Conservation (phyloP, 2,797 vertebrate genomes). For the Eulemur coronatus region DNA sequence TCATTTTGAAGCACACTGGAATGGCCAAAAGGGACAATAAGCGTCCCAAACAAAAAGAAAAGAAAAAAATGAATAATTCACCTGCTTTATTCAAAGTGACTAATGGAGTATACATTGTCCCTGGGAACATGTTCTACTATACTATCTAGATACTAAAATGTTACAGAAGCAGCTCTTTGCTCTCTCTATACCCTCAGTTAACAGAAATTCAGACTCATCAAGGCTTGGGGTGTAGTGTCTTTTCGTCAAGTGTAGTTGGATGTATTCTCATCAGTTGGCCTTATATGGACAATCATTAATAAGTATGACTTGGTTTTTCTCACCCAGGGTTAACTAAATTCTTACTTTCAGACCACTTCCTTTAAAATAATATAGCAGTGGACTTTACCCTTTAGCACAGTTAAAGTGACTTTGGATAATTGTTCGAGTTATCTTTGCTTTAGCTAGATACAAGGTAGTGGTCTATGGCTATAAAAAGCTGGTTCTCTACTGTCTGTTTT, state of each 20-base stretch:
- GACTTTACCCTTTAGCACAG: constrained; percentile 19
- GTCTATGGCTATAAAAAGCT: constrained; percentile 26
- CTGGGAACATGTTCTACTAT: constrained; percentile 80
- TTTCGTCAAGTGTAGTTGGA: neutral
- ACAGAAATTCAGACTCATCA: constrained; percentile 50
- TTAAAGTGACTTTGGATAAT: neutral
- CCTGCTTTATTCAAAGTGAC: constrained; percentile 36
- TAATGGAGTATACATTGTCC: constrained; percentile 59
- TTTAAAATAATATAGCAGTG: constrained; percentile 9
- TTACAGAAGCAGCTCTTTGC: constrained; percentile 72
- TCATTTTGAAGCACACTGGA: no score
- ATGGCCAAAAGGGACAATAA: constrained; percentile 93
- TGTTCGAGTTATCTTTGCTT: constrained; percentile 9
- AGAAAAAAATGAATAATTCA: constrained; percentile 94
- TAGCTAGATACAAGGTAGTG: neutral
- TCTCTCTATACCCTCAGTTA: constrained; percentile 65
- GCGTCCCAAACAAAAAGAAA: constrained; percentile 96
- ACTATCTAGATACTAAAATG: constrained; percentile 70
- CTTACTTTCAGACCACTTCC: neutral
- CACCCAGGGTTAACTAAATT: neutral
- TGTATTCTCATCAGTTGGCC: neutral
- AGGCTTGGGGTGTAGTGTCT: neutral
- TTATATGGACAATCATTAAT: neutral
- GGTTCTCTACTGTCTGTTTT: constrained; percentile 1
- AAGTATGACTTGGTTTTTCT: constrained; percentile 18